These are phyloP conservation scores for Meteorus cinctellus DNA, from an alignment of 2,888 invertebrate species.

Conservation along the genomic window DNA sequence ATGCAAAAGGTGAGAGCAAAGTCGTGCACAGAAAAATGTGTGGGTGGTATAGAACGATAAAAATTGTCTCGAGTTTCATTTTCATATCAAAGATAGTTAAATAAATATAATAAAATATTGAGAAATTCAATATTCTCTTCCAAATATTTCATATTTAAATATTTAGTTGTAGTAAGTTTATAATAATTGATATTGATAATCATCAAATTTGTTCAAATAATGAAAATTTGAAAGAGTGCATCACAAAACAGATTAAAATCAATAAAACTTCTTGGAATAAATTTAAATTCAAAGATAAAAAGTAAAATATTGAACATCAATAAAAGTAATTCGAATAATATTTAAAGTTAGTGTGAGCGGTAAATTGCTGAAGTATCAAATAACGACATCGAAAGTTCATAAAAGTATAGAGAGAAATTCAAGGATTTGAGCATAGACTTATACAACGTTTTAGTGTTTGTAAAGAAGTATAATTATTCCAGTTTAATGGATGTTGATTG, in stretches of 20 bases:
- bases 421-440: background rate
- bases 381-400: background rate
- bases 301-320: background rate
- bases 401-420: background rate
- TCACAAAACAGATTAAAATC: background rate
- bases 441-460: background rate
- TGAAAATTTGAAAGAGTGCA: background rate
- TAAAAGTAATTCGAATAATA: background rate
- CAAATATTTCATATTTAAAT: too few species aligned
- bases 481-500: slow-evolving; percentile 13
- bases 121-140: too few species aligned
- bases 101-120: too few species aligned
- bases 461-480: slow-evolving; percentile 8
- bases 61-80: slow-evolving; percentile 21
- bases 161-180: too few species aligned
- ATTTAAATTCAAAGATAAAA: background rate
- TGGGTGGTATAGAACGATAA: slow-evolving; percentile 20
- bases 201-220: background rate
- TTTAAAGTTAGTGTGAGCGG: background rate
- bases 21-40: slow-evolving; percentile 45
- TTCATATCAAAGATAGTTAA: background rate
- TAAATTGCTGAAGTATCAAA: background rate
- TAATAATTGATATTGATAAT: too few species aligned
- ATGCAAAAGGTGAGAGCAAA: slow-evolving; percentile 50
- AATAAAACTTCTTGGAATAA: background rate